Conservation (phyloP, 1,140 invertebrate genomes). For the Pissodes strobi region DNA sequence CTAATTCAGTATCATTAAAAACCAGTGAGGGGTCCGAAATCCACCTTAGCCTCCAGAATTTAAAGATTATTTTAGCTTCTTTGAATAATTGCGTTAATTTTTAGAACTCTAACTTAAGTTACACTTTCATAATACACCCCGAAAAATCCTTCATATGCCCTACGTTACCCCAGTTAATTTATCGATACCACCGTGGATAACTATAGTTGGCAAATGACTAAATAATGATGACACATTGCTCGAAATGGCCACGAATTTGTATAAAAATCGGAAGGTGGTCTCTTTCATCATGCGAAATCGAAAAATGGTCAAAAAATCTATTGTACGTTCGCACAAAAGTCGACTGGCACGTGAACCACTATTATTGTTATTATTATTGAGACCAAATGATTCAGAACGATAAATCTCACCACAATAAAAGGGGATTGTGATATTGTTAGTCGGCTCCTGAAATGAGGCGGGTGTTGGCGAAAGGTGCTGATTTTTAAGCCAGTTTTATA, state of each 20-base stretch:
- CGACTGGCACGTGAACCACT: constrained; percentile 7
- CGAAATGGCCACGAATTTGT: constrained; percentile 3
- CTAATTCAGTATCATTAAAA: too few species aligned
- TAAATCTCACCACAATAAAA: constrained; percentile 18
- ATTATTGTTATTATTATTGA: not conserved
- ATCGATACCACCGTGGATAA: not conserved
- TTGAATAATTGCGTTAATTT: too few species aligned
- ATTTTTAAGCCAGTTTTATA: not conserved
- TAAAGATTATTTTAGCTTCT: too few species aligned
- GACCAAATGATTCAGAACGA: not conserved
- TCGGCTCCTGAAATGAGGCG: not conserved
- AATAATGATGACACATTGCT: constrained; percentile 19
- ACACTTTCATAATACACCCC: too few species aligned
- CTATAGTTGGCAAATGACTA: constrained; percentile 9
- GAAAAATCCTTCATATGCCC: too few species aligned
- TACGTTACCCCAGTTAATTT: too few species aligned
- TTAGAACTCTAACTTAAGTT: too few species aligned
- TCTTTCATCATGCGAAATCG: too few species aligned
- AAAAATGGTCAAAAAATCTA: constrained; percentile 18
- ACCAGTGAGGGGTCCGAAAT: too few species aligned
- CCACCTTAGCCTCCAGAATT: too few species aligned
- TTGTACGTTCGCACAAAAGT: constrained; percentile 14
- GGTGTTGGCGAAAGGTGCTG: constrained; percentile 7
- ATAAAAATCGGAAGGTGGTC: constrained; percentile 11
- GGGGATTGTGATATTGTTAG: not conserved